phyloP scores from a whole-genome alignment of 2,888 invertebrate species.

The Timandra comae region DNA sequence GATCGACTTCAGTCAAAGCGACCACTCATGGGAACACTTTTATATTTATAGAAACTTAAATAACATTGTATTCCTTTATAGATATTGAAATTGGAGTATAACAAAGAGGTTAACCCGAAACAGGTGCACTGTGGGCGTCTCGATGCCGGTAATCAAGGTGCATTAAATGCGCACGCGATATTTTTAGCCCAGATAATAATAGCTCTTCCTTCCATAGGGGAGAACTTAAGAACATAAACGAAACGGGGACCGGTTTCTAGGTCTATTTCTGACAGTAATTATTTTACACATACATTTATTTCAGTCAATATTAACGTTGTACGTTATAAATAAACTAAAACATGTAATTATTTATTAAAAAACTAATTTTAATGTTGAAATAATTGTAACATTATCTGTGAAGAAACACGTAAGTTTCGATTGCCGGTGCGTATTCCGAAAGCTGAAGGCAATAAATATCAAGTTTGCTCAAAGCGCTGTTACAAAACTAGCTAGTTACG shows the following conservation, averaged over 20 bases:
- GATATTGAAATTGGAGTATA: no score
- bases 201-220: conserved; percentile 16
- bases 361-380: conserved; percentile 6
- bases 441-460: conserved; percentile 58
- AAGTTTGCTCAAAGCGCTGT: conserved; percentile 57
- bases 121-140: conserved; percentile 50
- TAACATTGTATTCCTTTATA: background rate
- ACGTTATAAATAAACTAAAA: conserved; percentile 7
- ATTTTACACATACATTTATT: no score
- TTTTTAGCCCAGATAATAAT: conserved; percentile 53
- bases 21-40: conserved; percentile 13
- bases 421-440: conserved; percentile 49
- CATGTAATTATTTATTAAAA: conserved; percentile 12
- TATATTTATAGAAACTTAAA: conserved; percentile 6
- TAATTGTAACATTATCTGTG: conserved; percentile 29
- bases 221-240: conserved; percentile 35
- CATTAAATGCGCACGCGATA: conserved; percentile 45
- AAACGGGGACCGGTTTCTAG: conserved; percentile 35
- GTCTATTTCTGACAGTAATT: conserved; percentile 38
- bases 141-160: conserved; percentile 41
- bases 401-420: conserved; percentile 43
- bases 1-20: conserved; percentile 24
- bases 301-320: no score
- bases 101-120: conserved; percentile 39
- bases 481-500: conserved; percentile 57